A percentile compares a stretch with the other conserved stretches of the same genome.
phyloP scores from a whole-genome alignment of 2,797 vertebrate genomes.

The Rachycentron canadum region DNA sequence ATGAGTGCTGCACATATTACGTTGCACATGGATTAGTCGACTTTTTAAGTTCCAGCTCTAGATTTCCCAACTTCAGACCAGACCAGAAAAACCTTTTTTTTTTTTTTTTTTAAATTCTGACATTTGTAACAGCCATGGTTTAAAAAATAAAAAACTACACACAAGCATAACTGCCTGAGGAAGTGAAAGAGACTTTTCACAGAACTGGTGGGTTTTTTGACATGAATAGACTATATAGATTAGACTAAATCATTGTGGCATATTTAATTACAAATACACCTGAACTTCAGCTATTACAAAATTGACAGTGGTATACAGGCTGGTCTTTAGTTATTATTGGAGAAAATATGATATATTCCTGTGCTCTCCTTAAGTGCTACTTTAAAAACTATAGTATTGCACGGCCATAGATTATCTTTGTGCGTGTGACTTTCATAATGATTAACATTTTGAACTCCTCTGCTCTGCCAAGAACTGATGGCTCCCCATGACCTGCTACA shows the following conservation, averaged over 20 bases:
- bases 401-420: not conserved
- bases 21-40: not conserved
- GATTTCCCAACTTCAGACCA: not conserved
- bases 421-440: not conserved
- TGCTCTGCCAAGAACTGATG: not conserved
- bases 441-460: slow-evolving; percentile 2
- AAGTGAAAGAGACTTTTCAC: slow-evolving; percentile 10
- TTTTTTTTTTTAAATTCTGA: too few species aligned
- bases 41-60: not conserved
- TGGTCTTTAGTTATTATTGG: not conserved
- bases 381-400: slow-evolving; percentile 1
- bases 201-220: not conserved
- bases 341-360: too few species aligned
- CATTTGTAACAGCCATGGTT: not conserved
- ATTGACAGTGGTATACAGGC: not conserved
- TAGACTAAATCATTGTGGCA: not conserved
- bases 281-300: slow-evolving; percentile 12
- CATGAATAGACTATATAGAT: too few species aligned
- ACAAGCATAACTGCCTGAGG: not conserved
- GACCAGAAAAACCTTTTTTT: slow-evolving; percentile 11
- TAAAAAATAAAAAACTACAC: slow-evolving; percentile 15
- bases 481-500: not conserved
- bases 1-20: not conserved
- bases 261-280: slow-evolving; percentile 7
- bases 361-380: too few species aligned